phyloP scores from a whole-genome alignment of 2,113 vertebrate species.

The Monarcha castaneiventris region DNA sequence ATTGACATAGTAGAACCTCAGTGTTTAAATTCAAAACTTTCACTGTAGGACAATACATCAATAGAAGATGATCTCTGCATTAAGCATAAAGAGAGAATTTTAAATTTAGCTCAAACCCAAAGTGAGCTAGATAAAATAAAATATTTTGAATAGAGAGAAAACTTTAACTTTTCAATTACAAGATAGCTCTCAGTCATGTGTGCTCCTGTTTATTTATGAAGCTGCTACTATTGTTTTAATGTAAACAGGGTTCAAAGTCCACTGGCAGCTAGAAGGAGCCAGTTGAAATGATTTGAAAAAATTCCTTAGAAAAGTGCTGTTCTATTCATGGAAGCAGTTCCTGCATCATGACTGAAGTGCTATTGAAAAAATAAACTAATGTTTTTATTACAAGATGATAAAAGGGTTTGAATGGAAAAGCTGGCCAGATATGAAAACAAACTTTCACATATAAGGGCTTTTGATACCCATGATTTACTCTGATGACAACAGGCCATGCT shows the following conservation, averaged over 20 bases:
- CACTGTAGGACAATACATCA: background rate
- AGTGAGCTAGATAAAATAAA: conserved; percentile 28
- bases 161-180: conserved; percentile 38
- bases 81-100: conserved; percentile 37
- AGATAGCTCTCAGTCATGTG: conserved; percentile 27
- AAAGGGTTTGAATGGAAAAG: conserved; percentile 71
- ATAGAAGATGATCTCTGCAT: background rate
- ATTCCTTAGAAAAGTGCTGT: conserved; percentile 67
- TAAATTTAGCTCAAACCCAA: background rate
- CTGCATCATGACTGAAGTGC: conserved; percentile 68
- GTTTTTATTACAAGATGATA: conserved; percentile 80
- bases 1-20: conserved; percentile 35
- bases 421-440: conserved; percentile 79
- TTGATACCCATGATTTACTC: conserved; percentile 78
- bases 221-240: conserved; percentile 75
- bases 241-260: conserved; percentile 73
- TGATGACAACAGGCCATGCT: conserved; percentile 69
- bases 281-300: conserved; percentile 68
- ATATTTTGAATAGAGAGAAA: conserved; percentile 21
- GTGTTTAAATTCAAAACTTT: conserved; percentile 34
- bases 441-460: conserved; percentile 75
- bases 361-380: conserved; percentile 79
- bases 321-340: conserved; percentile 71
- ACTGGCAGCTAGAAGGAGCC: conserved; percentile 69
- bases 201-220: conserved; percentile 71